These are phyloP conservation scores for Dasyornis broadbenti DNA, from an alignment of 2,113 vertebrate genomes.

Conservation along the genomic window DNA sequence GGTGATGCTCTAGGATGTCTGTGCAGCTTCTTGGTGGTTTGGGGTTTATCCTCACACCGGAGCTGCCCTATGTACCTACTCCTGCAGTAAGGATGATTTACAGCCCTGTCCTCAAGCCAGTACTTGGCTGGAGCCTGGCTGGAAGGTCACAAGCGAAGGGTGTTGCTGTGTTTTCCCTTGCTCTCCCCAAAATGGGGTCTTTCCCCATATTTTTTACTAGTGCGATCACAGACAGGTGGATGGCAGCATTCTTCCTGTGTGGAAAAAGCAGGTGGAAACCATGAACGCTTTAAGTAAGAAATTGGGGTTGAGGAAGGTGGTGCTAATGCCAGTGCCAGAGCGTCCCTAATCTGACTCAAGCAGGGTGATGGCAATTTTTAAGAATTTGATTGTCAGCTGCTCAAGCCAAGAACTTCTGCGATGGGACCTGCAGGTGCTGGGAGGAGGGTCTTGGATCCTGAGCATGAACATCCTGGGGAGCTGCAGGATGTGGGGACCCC, in stretches of 20 bases:
- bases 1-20: not conserved
- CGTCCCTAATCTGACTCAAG: not conserved
- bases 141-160: not conserved
- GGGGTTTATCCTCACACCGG: not conserved
- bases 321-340: not conserved
- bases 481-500: not conserved
- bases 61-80: not conserved
- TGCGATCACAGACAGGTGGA: not conserved
- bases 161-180: not conserved
- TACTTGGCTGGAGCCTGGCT: not conserved
- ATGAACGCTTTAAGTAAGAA: not conserved
- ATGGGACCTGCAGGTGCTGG: fast-evolving
- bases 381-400: not conserved
- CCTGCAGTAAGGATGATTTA: not conserved
- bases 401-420: not conserved
- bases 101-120: not conserved
- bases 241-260: not conserved
- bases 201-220: not conserved
- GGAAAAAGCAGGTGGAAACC: not conserved
- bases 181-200: not conserved
- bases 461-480: fast-evolving
- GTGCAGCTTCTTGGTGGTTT: not conserved
- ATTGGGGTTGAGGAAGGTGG: fast-evolving
- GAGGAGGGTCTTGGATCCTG: not conserved
- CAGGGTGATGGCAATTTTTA: not conserved